Conservation (phyloP, 2,113 vertebrate species). For the Oreochromis niloticus region DNA sequence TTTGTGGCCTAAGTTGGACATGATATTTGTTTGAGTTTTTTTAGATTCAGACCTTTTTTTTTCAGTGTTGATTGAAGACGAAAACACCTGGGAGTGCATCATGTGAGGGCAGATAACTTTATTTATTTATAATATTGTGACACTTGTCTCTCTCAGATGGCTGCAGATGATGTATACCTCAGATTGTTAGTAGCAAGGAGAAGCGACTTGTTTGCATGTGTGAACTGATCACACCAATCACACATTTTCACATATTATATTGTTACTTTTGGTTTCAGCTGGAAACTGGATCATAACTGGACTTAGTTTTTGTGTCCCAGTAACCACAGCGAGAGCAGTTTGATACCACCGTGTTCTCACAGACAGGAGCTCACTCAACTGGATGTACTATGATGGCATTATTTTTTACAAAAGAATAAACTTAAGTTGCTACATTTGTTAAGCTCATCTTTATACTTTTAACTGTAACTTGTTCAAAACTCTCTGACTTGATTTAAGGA, state of each 20-base stretch:
- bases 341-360: not conserved
- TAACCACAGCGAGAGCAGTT: not conserved
- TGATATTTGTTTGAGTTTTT: not conserved
- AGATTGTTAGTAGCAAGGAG: not conserved
- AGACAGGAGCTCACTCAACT: not conserved
- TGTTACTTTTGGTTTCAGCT: not conserved
- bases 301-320: not conserved
- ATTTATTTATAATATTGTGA: not conserved
- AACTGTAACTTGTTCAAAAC: not conserved
- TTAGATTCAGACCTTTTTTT: not conserved
- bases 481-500: not conserved
- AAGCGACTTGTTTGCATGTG: not conserved
- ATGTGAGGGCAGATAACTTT: not conserved
- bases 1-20: not conserved
- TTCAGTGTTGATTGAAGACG: not conserved
- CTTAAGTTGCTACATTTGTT: not conserved
- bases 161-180: not conserved
- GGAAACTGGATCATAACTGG: not conserved
- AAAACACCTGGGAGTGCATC: not conserved
- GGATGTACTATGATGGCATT: accelerated
- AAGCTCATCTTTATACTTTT: not conserved
- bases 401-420: not conserved
- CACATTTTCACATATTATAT: not conserved
- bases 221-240: not conserved
- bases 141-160: not conserved